These are phyloP conservation scores for Amiota mariae DNA, from an alignment of 2,888 invertebrate genomes.

Conservation along the genomic window DNA sequence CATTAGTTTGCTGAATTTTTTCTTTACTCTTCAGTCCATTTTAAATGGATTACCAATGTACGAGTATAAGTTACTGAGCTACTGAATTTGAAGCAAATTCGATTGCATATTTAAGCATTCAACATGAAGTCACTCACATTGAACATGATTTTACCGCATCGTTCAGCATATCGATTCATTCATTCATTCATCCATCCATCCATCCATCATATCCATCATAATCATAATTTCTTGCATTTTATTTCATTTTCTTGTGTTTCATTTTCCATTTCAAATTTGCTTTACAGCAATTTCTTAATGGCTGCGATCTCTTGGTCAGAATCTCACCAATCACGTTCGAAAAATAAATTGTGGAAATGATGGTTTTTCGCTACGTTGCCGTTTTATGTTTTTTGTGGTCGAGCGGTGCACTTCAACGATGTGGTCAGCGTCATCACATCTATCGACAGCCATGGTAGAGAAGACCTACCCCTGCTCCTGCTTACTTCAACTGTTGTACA, in stretches of 20 bases:
- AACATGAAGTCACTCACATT: too few relatives aligned
- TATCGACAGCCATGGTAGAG: not conserved
- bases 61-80: not conserved
- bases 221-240: slow-evolving; percentile 71
- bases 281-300: slow-evolving; percentile 66
- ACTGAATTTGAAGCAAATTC: not conserved
- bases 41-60: too few relatives aligned
- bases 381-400: slow-evolving; percentile 39
- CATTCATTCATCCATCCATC: too few relatives aligned
- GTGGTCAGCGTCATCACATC: slow-evolving; percentile 10
- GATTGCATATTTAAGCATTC: too few relatives aligned
- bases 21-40: too few relatives aligned
- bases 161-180: slow-evolving; percentile 50
- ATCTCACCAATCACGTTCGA: slow-evolving; percentile 71
- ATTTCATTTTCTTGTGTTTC: slow-evolving; percentile 63
- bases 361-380: slow-evolving; percentile 64
- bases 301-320: slow-evolving; percentile 49
- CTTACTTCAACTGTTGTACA: slow-evolving; percentile 7
- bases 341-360: slow-evolving; percentile 74
- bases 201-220: slow-evolving; percentile 46
- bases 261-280: slow-evolving; percentile 62
- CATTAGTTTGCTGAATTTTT: too few relatives aligned
- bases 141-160: slow-evolving; percentile 30
- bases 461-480: not conserved
- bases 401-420: slow-evolving; percentile 16